Conservation (phyloP, 2,888 invertebrate genomes). For the Athalia circularis region DNA sequence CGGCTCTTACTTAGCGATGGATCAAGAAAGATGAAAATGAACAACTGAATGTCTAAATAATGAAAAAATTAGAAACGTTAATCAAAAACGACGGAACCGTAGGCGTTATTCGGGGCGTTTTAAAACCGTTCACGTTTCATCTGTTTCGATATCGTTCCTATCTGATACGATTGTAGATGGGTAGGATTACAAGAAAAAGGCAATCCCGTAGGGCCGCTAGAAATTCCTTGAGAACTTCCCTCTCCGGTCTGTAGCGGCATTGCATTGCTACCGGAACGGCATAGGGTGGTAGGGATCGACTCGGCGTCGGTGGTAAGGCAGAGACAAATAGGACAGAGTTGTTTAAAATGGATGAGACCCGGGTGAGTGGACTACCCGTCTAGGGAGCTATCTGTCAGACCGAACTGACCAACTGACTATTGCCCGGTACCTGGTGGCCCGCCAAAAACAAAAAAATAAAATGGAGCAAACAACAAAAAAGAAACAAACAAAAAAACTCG, state of each 20-base stretch:
- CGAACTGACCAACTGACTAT: constrained; percentile 49
- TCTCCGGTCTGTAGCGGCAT: no score
- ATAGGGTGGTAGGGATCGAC: constrained; percentile 20
- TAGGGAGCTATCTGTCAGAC: constrained; percentile 60
- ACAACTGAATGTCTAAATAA: no score
- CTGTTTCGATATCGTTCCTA: background rate
- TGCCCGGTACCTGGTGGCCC: background rate
- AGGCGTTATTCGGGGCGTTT: no score
- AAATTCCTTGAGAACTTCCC: constrained; percentile 45
- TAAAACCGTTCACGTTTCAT: no score
- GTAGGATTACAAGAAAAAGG: constrained; percentile 48
- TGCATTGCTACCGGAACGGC: no score
- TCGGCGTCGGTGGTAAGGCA: constrained; percentile 7
- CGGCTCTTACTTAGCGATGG: no score
- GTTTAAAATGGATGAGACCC: constrained; percentile 64
- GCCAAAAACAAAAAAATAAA: constrained; percentile 37
- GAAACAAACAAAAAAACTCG: constrained; percentile 1
- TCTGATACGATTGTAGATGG: background rate
- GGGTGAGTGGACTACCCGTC: constrained; percentile 63
- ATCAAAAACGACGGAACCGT: no score
- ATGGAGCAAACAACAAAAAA: background rate
- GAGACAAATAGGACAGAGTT: constrained; percentile 61
- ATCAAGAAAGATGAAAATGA: no score
- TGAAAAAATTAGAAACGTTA: no score
- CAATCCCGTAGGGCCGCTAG: constrained; percentile 51